Evolutionary conservation across 2,888 invertebrate species (phyloP).

Genomic region (Melanargia galathea): DNA sequence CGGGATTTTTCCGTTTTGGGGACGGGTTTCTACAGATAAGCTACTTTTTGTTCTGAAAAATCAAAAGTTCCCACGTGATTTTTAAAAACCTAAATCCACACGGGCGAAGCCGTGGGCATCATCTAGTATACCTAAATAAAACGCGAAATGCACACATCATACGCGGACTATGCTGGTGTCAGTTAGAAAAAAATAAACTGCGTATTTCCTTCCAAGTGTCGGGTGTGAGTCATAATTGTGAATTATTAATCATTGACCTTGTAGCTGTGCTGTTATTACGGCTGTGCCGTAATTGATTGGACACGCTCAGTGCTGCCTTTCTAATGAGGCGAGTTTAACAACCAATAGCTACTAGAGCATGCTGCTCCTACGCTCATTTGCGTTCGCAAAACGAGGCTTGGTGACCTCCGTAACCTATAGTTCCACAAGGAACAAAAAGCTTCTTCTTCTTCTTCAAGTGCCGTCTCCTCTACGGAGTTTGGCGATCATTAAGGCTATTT

Average conservation of each 20-base stretch:
- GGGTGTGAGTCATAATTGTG: conserved; percentile 28
- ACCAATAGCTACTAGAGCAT: not conserved
- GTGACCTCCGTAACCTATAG: not conserved
- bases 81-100: too few relatives aligned
- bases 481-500: too few relatives aligned
- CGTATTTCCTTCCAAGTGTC: conserved; percentile 11
- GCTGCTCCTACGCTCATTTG: not conserved
- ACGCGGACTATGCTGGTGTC: not conserved
- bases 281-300: conserved; percentile 28
- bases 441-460: too few relatives aligned
- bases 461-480: too few relatives aligned
- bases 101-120: too few relatives aligned
- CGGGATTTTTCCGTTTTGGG: too few relatives aligned
- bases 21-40: too few relatives aligned
- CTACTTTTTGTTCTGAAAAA: too few relatives aligned
- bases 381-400: not conserved
- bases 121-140: too few relatives aligned
- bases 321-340: conserved; percentile 14
- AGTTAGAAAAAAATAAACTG: conserved; percentile 9
- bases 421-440: too few relatives aligned
- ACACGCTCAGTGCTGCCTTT: conserved; percentile 23
- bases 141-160: too few relatives aligned
- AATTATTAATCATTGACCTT: conserved; percentile 31
- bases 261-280: conserved; percentile 23
- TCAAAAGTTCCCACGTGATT: too few relatives aligned